Evolutionary conservation across 2,888 invertebrate species (phyloP), one percentile per base, ranked within the genome.

Genomic region (Oeneis ivallda): DNA sequence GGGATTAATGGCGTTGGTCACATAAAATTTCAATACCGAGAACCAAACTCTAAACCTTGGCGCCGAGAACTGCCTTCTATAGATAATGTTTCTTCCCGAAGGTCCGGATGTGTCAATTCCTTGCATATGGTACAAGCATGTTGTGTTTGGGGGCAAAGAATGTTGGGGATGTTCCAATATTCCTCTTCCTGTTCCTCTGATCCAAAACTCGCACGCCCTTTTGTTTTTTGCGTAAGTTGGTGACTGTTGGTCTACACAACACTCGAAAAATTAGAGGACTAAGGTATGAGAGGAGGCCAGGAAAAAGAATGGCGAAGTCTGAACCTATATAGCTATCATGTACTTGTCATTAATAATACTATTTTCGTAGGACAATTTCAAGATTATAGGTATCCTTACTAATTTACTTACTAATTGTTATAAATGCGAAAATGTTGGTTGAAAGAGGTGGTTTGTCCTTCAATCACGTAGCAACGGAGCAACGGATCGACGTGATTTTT

Each of bases 171-270:
- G 96, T 75, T 96, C 96, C 57, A 97, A 80, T 6, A 96, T 90
- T n/a, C 97, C 97, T 61, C 94, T 94, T 1, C 95, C 95, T 0
- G 95, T 95, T 6, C 96, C 96, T 69, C 96, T 92, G 71, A 97
- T 93, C 96, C 96, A 96, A 80, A 97, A 97, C 81, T 97, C 97
- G 80, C 97, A 97, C 34, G 94, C 93, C 68, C 96, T 94, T 82
- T 97, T 97, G 85, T 96, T 96, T 81, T 95, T 95, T n/a, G 96
- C 94, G 82, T 95, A 97, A 37, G 95, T 95, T 34, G 96, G 96
- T 34, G 96, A 96, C 80, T 96, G 95, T 71, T 95, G 94, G 83
- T 97, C 96, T 59, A 97, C 96, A n/a, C n/a, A n/a, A n/a, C n/a
- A n/a, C n/a, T n/a, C n/a, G n/a, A n/a, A n/a, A n/a, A n/a, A n/a